phyloP scores from a whole-genome alignment of 37 sponge, comb jelly and placozoan species.

The Crambe crambe region DNA sequence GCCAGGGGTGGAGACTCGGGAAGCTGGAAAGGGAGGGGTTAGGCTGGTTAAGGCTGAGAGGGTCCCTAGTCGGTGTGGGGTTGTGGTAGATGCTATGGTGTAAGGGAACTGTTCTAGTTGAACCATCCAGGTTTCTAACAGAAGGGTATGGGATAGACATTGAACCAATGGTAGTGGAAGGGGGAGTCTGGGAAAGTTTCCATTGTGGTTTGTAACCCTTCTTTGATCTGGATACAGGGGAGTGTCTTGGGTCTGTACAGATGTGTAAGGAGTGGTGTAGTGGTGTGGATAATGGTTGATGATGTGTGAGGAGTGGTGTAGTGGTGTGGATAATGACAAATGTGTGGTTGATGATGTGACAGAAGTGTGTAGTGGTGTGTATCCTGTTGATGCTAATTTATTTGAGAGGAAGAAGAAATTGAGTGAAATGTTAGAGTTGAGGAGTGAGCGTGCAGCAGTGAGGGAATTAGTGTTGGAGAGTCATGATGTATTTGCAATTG shows the following conservation, averaged over 20 bases:
- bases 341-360: not conserved
- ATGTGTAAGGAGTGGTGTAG: too few species aligned
- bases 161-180: not conserved
- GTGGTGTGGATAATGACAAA: not conserved
- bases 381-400: not conserved
- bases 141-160: not conserved
- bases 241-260: too few species aligned
- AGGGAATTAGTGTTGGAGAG: too few species aligned
- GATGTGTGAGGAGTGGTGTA: too few species aligned
- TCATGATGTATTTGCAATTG: too few species aligned
- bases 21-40: not conserved
- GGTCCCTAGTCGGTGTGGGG: constrained; percentile 5
- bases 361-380: not conserved
- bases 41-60: not conserved
- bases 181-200: not conserved
- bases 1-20: not conserved
- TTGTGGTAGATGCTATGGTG: not conserved
- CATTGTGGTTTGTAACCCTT: not conserved
- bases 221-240: too few species aligned
- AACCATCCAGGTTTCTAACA: not conserved
- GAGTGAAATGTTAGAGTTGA: too few species aligned
- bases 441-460: too few species aligned
- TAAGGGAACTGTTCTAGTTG: not conserved
- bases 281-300: not conserved
- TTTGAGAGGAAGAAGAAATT: too few species aligned